Percentiles rank a stretch among this genome's conserved stretches.
Conservation (phyloP, 2,797 vertebrate species). For the Sebastes nivosus region DNA sequence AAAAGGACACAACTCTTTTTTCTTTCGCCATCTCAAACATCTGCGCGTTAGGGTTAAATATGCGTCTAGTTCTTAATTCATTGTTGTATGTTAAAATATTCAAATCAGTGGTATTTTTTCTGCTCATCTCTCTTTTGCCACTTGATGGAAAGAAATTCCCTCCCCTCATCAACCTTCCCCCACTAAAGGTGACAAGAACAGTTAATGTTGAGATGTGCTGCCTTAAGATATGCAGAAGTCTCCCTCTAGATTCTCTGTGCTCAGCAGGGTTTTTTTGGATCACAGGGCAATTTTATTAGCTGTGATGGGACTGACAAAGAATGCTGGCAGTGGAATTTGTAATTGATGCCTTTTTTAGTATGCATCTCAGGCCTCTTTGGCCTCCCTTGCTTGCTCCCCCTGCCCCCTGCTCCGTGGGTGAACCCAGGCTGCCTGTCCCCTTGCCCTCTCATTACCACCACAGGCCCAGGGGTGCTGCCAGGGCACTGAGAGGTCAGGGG, state of each 20-base stretch:
- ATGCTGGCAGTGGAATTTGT: slow-evolving; percentile 67
- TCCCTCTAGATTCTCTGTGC: slow-evolving; percentile 68
- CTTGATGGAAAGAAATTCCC: slow-evolving; percentile 26
- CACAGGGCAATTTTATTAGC: slow-evolving; percentile 79
- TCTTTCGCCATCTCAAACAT: slow-evolving; percentile 12
- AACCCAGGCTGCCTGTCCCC: slow-evolving; percentile 52
- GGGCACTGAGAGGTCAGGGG: slow-evolving; percentile 42
- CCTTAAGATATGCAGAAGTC: slow-evolving; percentile 71
- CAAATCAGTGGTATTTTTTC: not conserved
- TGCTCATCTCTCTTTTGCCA: slow-evolving; percentile 21
- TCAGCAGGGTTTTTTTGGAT: slow-evolving; percentile 74
- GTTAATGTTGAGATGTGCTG: slow-evolving; percentile 59
- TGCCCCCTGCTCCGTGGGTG: slow-evolving; percentile 53
- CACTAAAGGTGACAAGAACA: slow-evolving; percentile 66
- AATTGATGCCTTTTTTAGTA: slow-evolving; percentile 68
- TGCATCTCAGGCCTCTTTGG: slow-evolving; percentile 56
- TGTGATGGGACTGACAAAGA: slow-evolving; percentile 72
- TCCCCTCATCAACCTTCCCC: slow-evolving; percentile 40
- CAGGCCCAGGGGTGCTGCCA: slow-evolving; percentile 51
- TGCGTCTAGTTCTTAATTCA: slow-evolving; percentile 23
- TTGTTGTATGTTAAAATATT: slow-evolving; percentile 45
- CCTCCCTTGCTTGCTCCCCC: slow-evolving; percentile 26
- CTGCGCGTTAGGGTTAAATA: slow-evolving; percentile 5
- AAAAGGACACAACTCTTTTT: slow-evolving; percentile 43
- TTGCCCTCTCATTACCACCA: slow-evolving; percentile 68